Percentiles rank a stretch among this genome's conserved stretches.
phyloP scores from a whole-genome alignment of 2,888 invertebrate species.

The Nebria brevicollis region DNA sequence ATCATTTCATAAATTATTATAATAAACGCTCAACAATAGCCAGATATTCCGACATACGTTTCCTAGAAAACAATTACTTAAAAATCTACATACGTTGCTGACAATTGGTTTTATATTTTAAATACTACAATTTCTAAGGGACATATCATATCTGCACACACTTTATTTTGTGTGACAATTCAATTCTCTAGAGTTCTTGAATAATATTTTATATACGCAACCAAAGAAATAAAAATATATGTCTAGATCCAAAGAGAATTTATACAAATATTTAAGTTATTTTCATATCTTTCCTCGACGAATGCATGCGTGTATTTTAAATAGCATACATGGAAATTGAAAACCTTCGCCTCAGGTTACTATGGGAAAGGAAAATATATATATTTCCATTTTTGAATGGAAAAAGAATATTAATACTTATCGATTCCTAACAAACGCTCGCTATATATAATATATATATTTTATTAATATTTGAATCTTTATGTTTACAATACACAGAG shows the following conservation, averaged over 20 bases:
- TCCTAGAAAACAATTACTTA: no score
- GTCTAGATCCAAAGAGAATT: background rate
- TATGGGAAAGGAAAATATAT: background rate
- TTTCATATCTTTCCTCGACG: background rate
- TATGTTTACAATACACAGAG: background rate
- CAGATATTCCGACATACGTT: no score
- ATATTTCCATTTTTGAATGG: background rate
- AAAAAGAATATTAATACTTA: background rate
- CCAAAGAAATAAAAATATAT: background rate
- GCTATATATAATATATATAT: background rate
- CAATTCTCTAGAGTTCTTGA: background rate
- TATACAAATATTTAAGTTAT: conserved; percentile 1
- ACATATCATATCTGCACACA: no score
- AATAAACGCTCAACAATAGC: no score
- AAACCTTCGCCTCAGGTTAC: background rate
- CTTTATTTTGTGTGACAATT: no score
- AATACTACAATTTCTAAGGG: no score
- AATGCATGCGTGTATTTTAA: background rate
- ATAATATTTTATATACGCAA: background rate
- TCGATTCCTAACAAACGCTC: background rate
- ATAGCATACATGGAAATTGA: background rate
- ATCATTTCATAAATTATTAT: no score
- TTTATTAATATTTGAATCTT: background rate
- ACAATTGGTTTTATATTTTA: no score
- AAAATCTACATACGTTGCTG: no score